Evolutionary conservation across 2,888 invertebrate species (phyloP).

Genomic region (Schizotus pectinicornis): DNA sequence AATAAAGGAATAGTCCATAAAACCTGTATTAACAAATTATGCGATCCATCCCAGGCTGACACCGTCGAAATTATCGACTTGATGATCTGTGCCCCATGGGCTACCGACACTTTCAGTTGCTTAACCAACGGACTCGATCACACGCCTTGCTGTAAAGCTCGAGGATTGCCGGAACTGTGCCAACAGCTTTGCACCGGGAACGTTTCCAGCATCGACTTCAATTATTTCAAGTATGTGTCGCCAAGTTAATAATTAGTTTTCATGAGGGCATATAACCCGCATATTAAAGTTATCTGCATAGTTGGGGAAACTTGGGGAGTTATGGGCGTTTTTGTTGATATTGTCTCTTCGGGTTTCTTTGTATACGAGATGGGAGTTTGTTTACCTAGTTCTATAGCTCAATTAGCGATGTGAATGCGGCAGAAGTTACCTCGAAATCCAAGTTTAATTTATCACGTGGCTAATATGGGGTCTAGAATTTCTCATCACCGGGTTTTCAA

Average conservation of each 20-base stretch:
- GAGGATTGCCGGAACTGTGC: constrained; percentile 78
- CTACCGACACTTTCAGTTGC: constrained; percentile 79
- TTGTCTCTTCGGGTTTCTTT: too few species aligned
- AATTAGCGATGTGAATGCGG: too few species aligned
- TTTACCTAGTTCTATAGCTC: too few species aligned
- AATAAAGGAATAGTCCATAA: constrained; percentile 75
- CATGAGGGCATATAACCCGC: not conserved
- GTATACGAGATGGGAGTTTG: too few species aligned
- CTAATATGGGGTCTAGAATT: too few species aligned
- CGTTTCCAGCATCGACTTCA: constrained; percentile 78
- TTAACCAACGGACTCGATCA: constrained; percentile 82
- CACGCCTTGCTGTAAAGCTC: constrained; percentile 76
- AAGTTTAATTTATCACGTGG: too few species aligned
- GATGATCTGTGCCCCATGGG: constrained; percentile 91
- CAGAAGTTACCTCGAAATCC: too few species aligned
- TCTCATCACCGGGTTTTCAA: too few species aligned
- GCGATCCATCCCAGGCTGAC: constrained; percentile 70
- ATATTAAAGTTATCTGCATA: too few species aligned
- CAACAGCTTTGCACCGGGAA: constrained; percentile 81
- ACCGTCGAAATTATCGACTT: constrained; percentile 73
- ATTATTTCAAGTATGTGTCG: constrained; percentile 78
- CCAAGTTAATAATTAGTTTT: not conserved
- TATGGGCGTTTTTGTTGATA: too few species aligned
- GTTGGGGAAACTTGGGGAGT: too few species aligned
- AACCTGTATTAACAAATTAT: constrained; percentile 78